phyloP scores from a whole-genome alignment of 2,888 invertebrate genomes.

The Lepeophtheirus nordmannii region DNA sequence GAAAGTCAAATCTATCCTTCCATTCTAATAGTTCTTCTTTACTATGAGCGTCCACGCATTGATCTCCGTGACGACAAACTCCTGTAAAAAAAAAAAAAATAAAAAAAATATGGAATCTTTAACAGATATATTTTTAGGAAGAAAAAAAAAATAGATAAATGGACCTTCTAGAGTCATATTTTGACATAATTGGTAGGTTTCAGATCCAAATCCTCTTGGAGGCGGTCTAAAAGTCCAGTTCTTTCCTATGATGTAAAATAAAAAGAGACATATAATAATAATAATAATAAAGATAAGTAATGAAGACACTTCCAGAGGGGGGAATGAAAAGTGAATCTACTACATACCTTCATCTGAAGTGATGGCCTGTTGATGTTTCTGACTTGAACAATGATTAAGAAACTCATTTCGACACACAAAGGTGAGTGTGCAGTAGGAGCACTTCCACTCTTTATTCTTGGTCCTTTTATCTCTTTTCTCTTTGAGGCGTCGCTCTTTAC shows the following conservation, averaged over 20 bases:
- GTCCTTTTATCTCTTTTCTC: too few species aligned
- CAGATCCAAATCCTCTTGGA: conserved; percentile 49
- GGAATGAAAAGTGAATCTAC: conserved; percentile 41
- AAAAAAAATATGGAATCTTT: not conserved
- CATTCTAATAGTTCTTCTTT: conserved; percentile 54
- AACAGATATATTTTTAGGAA: not conserved
- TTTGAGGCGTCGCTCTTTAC: too few species aligned
- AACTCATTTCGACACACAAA: conserved; percentile 1
- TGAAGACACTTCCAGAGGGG: not conserved
- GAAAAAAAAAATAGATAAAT: too few species aligned
- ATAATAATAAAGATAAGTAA: not conserved
- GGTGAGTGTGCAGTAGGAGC: not conserved
- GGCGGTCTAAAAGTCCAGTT: conserved; percentile 42
- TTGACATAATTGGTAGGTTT: conserved; percentile 48
- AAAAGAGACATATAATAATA: too few species aligned
- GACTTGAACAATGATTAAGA: conserved; percentile 31
- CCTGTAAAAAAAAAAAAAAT: conserved; percentile 31
- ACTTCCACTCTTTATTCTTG: not conserved
- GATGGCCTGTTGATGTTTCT: conserved; percentile 45
- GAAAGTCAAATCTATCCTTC: conserved; percentile 52
- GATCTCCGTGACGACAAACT: conserved; percentile 50
- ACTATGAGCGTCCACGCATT: conserved; percentile 59
- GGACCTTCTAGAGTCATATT: conserved; percentile 35
- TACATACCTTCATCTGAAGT: conserved; percentile 53
- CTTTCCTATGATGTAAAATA: conserved; percentile 28